These are phyloP conservation scores for Nothura maculosa DNA, from an alignment of 2,797 vertebrate genomes.

Conservation along the genomic window DNA sequence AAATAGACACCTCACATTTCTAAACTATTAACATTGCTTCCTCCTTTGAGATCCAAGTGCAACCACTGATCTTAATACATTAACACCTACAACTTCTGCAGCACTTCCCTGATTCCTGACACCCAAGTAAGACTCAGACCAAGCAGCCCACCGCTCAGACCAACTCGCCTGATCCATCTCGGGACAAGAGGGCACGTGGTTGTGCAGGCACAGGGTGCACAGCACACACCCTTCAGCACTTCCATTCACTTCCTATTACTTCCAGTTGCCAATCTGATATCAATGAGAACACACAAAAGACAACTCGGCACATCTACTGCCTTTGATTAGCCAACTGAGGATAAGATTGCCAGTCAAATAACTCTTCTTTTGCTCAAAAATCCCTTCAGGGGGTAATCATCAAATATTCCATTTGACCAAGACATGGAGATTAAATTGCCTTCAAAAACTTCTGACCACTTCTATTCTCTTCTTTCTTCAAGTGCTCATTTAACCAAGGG, in stretches of 20 bases:
- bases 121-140: neutral
- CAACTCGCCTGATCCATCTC: neutral
- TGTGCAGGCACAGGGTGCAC: too few species aligned
- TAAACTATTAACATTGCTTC: neutral
- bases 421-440: conserved; percentile 18
- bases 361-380: neutral
- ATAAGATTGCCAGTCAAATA: conserved; percentile 36
- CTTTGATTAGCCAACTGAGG: conserved; percentile 15
- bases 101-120: neutral
- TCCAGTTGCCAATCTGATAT: conserved; percentile 26
- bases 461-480: neutral
- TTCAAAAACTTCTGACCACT: conserved; percentile 1
- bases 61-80: neutral
- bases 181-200: neutral
- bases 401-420: conserved; percentile 23
- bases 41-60: neutral
- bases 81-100: neutral
- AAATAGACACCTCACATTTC: conserved; percentile 14
- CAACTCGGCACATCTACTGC: conserved; percentile 24
- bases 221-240: neutral
- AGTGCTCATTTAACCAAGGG: neutral
- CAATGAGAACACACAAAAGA: conserved; percentile 14
- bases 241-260: conserved; percentile 38
- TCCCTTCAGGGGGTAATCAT: conserved; percentile 21
- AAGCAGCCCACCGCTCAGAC: neutral